Conservation (phyloP, 2,888 invertebrate species). For the Acrobasis repandana region DNA sequence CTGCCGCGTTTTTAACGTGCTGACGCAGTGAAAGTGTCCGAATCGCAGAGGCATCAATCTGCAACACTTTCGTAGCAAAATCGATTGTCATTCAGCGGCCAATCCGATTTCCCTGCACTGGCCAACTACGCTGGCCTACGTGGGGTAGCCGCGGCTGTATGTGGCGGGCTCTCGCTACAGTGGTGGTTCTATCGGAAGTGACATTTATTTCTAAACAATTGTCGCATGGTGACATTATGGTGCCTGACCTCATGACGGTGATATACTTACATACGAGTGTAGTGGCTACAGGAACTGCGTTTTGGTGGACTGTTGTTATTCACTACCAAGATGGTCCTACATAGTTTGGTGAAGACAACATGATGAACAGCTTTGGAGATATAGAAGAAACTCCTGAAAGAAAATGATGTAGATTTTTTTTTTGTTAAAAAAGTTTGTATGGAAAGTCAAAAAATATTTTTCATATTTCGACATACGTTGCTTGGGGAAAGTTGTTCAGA, state of each 20-base stretch:
- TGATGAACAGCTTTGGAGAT: too few species aligned
- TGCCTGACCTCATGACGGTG: not conserved
- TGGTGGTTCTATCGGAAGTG: not conserved
- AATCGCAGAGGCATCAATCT: slow-evolving; percentile 63
- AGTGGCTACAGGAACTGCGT: not conserved
- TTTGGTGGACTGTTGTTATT: not conserved
- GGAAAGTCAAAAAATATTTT: too few species aligned
- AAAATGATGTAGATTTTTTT: too few species aligned
- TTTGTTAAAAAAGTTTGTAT: too few species aligned
- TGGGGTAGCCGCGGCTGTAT: not conserved
- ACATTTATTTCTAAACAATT: slow-evolving; percentile 3
- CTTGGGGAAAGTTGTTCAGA: too few species aligned
- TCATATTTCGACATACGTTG: too few species aligned
- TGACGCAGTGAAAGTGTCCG: slow-evolving; percentile 69
- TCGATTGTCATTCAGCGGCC: slow-evolving; percentile 67
- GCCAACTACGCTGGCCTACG: slow-evolving; percentile 3
- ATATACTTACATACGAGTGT: not conserved
- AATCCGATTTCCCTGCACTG: slow-evolving; percentile 56
- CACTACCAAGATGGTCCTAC: too few species aligned
- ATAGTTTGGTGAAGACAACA: too few species aligned
- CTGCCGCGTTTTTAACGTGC: slow-evolving; percentile 8
- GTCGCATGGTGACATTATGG: not conserved
- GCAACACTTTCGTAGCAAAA: slow-evolving; percentile 71
- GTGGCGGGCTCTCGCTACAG: not conserved
- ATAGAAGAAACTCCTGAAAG: too few species aligned